Base-by-base conservation (phyloP, 2,888 invertebrate species). In the Theodoxus fluviatilis region DNA sequence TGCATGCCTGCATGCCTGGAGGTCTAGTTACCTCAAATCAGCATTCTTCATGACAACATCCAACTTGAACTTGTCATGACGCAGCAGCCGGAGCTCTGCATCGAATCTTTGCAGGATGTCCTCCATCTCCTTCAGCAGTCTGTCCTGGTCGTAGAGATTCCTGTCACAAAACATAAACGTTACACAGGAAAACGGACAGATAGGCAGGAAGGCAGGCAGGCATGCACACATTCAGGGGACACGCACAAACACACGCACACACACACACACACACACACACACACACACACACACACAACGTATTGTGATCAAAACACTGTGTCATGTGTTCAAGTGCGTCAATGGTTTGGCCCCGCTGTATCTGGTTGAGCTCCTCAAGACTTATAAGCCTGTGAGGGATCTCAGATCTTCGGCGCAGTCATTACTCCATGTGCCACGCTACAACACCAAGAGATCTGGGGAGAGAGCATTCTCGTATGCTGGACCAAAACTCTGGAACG, bases 101-200 rank as follows among this genome's bases (percentile, higher is more conserved):
- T 96, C 94, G 79, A 94, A 94, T 33, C 90, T 85, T 31, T 89
- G 86, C 28, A 94, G 90, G 55, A 90, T 87, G 4, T 88, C 86
- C 0, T 91, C 84, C 38, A 94, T 90, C 66, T 90, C 89, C 0
- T 83, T 85, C 9, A 93, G 83, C 33, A 93, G 89, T 75, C 89
- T 87, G 52, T 92, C 90, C 88, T 94, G 94, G 78, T 86, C 81
- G 70, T 86, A 86, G 7, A 83, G 69, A 69, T 82, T 69, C 68
- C 85, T 86, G 74, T 22, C 73, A 73, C 35, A 52, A 22, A 61
- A 61, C 71, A 18, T 52, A 55, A 15, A 57, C 43, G 28, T 22
- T 15, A 70, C 9, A 28, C 7, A 12, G 31, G n/a, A 69, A 18
- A 65, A 65, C 35, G 15, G 3, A 9, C 18, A 9, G 7, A 22